A percentile compares a stretch with the other conserved stretches of the same genome.
Conservation (phyloP, 2,113 vertebrate species). For the Indri indri region DNA sequence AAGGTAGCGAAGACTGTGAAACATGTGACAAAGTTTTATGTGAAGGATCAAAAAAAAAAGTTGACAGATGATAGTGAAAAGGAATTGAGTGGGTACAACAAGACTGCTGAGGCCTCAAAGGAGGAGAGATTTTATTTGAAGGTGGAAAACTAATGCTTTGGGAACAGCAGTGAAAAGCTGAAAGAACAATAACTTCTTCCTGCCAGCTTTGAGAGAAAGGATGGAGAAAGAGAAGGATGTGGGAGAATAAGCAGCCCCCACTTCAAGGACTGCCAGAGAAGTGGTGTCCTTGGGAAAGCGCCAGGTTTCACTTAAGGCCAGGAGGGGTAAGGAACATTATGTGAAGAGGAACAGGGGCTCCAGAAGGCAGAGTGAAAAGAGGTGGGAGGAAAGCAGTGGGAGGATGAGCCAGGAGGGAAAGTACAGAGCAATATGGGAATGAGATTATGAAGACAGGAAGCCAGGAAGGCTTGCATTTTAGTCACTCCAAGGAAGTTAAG, state of each 20-base stretch:
- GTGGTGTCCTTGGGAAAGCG: constrained; percentile 53
- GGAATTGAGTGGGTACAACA: not conserved
- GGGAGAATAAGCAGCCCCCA: constrained; percentile 3
- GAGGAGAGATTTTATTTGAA: not conserved
- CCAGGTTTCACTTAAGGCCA: constrained; percentile 62
- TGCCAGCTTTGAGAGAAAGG: constrained; percentile 26
- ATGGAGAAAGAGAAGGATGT: not conserved
- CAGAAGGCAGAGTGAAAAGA: constrained; percentile 70
- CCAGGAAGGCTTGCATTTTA: constrained; percentile 32
- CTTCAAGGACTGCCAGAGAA: constrained; percentile 41
- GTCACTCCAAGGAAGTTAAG: constrained; percentile 3
- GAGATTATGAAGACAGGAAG: constrained; percentile 10
- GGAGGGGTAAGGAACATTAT: constrained; percentile 70
- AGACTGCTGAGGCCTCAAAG: not conserved
- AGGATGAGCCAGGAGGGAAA: constrained; percentile 62
- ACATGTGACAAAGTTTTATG: not conserved
- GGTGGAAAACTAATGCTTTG: not conserved
- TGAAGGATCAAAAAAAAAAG: not conserved
- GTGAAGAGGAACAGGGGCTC: constrained; percentile 68
- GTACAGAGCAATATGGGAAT: constrained; percentile 53
- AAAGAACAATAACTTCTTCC: constrained; percentile 19
- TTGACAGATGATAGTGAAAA: not conserved
- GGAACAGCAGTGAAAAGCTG: not conserved
- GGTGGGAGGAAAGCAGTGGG: constrained; percentile 72
- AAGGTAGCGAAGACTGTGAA: not conserved